Percentiles rank a stretch among this genome's conserved stretches.
Conservation (phyloP, 2,888 invertebrate species). For the Drosophila siamana region DNA sequence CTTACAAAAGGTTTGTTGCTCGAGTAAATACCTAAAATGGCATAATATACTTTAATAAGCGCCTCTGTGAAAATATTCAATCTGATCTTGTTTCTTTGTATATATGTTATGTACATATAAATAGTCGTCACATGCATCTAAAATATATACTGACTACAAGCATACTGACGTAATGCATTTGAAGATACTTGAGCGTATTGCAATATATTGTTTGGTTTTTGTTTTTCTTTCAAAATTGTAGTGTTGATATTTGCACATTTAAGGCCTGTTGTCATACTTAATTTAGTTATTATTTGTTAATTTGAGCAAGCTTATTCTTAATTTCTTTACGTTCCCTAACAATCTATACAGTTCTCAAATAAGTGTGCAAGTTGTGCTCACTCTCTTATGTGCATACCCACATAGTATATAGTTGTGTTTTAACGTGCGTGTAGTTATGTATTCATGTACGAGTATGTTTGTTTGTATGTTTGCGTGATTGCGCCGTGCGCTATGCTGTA, state of each 20-base stretch:
- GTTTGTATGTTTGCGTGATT: slow-evolving; percentile 12
- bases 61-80: slow-evolving; percentile 66
- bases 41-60: slow-evolving; percentile 70
- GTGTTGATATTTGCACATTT: slow-evolving; percentile 79
- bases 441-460: neutral
- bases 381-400: slow-evolving; percentile 21
- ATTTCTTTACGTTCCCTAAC: slow-evolving; percentile 15
- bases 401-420: neutral
- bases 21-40: slow-evolving; percentile 69
- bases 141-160: slow-evolving; percentile 43
- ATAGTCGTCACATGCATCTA: slow-evolving; percentile 55
- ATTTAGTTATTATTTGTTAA: slow-evolving; percentile 20
- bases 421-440: neutral
- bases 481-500: slow-evolving; percentile 54
- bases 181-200: slow-evolving; percentile 26
- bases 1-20: slow-evolving; percentile 55
- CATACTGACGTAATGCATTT: slow-evolving; percentile 20
- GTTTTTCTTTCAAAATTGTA: slow-evolving; percentile 55
- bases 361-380: slow-evolving; percentile 19
- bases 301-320: slow-evolving; percentile 60
- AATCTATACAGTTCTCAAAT: slow-evolving; percentile 46
- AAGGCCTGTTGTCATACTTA: slow-evolving; percentile 73
- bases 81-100: slow-evolving; percentile 36
- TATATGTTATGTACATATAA: slow-evolving; percentile 52
- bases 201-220: slow-evolving; percentile 46